These are phyloP conservation scores for Embidobia sp. DNA, from an alignment of 2,888 invertebrate genomes.

Conservation along the genomic window DNA sequence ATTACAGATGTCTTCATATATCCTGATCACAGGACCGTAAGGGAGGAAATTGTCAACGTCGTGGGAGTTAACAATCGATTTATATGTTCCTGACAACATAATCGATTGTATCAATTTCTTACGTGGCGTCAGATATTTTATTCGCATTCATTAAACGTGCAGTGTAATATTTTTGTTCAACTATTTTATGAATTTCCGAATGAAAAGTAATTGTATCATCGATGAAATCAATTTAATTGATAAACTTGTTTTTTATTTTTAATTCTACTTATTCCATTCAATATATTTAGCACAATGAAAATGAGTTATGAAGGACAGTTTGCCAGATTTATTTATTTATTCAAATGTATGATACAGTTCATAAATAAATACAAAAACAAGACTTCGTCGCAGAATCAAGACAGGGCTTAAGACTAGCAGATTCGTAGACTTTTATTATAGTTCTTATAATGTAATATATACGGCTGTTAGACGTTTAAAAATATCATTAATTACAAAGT, in stretches of 20 bases:
- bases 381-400: constrained; percentile 69
- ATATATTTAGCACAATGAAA: no score
- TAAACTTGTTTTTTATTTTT: no score
- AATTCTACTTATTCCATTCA: no score
- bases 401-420: constrained; percentile 75
- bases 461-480: constrained; percentile 20
- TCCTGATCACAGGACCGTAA: constrained; percentile 32
- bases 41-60: constrained; percentile 34
- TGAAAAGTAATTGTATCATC: no score
- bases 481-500: constrained; percentile 61
- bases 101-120: constrained; percentile 27
- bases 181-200: no score
- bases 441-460: constrained; percentile 50
- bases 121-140: neutral
- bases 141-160: no score
- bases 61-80: constrained; percentile 27
- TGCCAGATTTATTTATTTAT: constrained; percentile 68
- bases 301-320: constrained; percentile 11
- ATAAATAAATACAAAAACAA: constrained; percentile 65
- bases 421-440: constrained; percentile 72
- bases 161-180: no score
- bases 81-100: constrained; percentile 32
- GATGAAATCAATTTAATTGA: no score
- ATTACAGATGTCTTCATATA: constrained; percentile 43
- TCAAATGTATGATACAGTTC: constrained; percentile 58